Evolutionary conservation across 37 sponge, comb jelly and placozoan species (phyloP), one percentile per base, ranked within the genome.

Genomic region (Spongia lamella): DNA sequence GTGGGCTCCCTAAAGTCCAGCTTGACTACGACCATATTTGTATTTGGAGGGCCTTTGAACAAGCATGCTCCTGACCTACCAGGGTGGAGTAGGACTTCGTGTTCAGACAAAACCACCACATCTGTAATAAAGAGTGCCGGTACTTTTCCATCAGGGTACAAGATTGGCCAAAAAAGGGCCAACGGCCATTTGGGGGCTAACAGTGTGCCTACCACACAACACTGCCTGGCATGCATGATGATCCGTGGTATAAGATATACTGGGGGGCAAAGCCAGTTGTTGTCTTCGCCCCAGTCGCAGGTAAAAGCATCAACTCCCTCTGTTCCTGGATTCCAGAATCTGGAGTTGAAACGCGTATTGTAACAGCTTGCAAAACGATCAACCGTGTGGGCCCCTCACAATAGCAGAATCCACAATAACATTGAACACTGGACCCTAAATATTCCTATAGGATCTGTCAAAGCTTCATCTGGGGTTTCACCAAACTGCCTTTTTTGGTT

Each of bases 231-330:
- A 59, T 80, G 81, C 53, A 39, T 56, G 20, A 80, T 13, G 7
- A 59, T 61, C 21, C 72, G 40, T n/a, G 81, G 1, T n/a, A n/a
- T n/a, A n/a, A n/a, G n/a, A n/a, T n/a, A n/a, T n/a, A n/a, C n/a
- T n/a, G n/a, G n/a, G n/a, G 81, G 81, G 33, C 70, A 70, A 36
- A 52, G 29, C 81, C 81, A 80, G 32, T 70, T 68, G 25, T 40
- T 70, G 32, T 80, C 81, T 2, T 36, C 81, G 0, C 1, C 0
- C 81, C 81, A 80, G 16, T 56, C 7, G 26, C 56, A 31, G 17
- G 80, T 79, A 55, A 79, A 79, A 22, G 80, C 80, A 69, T 79
- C 70, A 26, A 69, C 70, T 0, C 72, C 70, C 34, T 68, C 79
- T 33, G 70, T 20, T 11, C 58, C 51, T 54, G 69, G 69, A 29